Evolutionary conservation across 2,113 vertebrate genomes (phyloP), one percentile per base, ranked within the genome.

Genomic region (Sminthopsis crassicaudata): DNA sequence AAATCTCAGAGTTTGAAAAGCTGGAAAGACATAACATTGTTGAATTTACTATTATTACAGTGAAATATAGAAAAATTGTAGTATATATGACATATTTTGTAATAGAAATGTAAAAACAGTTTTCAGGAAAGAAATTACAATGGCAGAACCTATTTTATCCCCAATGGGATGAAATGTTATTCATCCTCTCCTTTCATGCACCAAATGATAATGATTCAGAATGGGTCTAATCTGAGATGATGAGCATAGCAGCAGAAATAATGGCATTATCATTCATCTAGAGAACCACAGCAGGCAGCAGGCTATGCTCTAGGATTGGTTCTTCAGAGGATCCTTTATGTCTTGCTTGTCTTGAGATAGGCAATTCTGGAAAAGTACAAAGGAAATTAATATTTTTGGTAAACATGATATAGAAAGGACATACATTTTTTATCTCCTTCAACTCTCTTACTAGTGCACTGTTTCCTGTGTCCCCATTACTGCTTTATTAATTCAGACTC

Each of bases 401-500:
- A 23, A 25, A 91, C 0, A 91, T 9, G 11, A 93, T 36, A 7
- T 84, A 92, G 46, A 94, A 96, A 57, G 52, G 55, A 3, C 51
- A n/a, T 24, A 25, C 0, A 90, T 94, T 94, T 2, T 94, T 91
- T 84, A 53, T 53, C 42, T 52, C 36, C 36, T 84, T 23, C 16
- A 54, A 76, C 96, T 92, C 91, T 55, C 88, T 95, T 52, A 92
- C 48, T 97, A 90, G 50, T 94, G 12, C 52, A 54, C 24, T 60
- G 19, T 57, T 95, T 60, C 94, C 1, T 93, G 7, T 2, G 53
- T 94, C n/a, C n/a, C 51, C 93, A 24, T 52, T 94, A 23, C 60
- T 98, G 92, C 96, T 50, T 97, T 97, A n/a, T 46, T 95, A 91
- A 93, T 92, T 96, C 22, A 94, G 24, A 30, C 94, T 25, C 94